A percentile compares a stretch with the other conserved stretches of the same genome.
phyloP scores from a whole-genome alignment of 2,888 invertebrate genomes.

The Eupithecia tripunctaria region DNA sequence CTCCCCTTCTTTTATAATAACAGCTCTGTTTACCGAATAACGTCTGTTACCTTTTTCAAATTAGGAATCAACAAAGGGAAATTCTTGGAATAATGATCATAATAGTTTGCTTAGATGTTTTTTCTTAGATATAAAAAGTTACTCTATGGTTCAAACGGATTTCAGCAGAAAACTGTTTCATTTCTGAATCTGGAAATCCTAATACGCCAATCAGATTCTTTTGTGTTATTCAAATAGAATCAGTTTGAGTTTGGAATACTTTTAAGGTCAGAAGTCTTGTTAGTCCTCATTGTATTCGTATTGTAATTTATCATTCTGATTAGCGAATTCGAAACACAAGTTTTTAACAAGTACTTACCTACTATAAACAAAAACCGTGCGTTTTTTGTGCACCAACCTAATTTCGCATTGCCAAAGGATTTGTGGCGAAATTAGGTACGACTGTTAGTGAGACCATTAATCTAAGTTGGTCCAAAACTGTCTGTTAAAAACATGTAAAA shows the following conservation, averaged over 20 bases:
- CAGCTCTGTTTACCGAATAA: conserved; percentile 71
- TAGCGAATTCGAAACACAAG: conserved; percentile 25
- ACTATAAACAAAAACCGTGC: conserved; percentile 25
- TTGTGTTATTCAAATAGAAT: conserved; percentile 24
- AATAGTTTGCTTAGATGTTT: conserved; percentile 34
- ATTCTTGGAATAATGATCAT: conserved; percentile 54
- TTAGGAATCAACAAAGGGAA: conserved; percentile 50
- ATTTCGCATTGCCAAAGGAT: conserved; percentile 61
- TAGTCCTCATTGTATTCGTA: conserved; percentile 38
- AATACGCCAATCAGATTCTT: conserved; percentile 27
- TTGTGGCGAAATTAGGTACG: conserved; percentile 64
- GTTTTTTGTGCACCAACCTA: conserved; percentile 49
- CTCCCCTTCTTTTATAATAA: conserved; percentile 72
- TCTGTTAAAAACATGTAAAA: conserved; percentile 67
- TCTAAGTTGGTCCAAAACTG: conserved; percentile 72
- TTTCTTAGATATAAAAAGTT: not conserved
- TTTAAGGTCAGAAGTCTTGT: conserved; percentile 45
- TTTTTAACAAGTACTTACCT: conserved; percentile 39
- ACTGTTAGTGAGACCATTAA: conserved; percentile 72
- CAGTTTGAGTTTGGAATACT: conserved; percentile 33
- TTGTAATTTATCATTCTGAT: conserved; percentile 42
- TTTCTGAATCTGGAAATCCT: conserved; percentile 19
- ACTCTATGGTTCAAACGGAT: not conserved
- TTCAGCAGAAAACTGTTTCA: conserved; percentile 10
- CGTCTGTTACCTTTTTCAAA: conserved; percentile 68